Evolutionary conservation across 2,113 vertebrate genomes (phyloP).

Genomic region (Vulpes vulpes): DNA sequence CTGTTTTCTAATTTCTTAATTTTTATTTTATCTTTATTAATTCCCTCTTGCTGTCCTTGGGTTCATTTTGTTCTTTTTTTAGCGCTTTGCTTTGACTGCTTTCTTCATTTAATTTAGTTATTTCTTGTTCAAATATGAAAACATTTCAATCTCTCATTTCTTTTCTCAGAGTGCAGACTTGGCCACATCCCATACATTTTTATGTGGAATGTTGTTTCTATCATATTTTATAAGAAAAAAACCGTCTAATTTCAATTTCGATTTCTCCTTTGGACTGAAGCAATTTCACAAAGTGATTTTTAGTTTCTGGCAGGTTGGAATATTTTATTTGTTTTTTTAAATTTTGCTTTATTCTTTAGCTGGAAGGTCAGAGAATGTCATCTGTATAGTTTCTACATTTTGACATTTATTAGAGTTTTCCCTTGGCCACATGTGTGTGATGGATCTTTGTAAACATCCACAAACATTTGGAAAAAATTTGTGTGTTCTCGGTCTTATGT

Average conservation of each 20-base stretch:
- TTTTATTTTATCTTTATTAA: constrained; percentile 47
- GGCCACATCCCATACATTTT: neutral
- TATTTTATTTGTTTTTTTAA: neutral
- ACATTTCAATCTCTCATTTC: constrained; percentile 52
- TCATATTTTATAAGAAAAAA: neutral
- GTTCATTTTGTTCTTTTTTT: neutral
- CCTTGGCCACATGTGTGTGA: neutral
- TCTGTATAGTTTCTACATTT: neutral
- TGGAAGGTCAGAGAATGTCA: neutral
- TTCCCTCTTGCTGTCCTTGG: neutral
- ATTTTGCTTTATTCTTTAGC: neutral
- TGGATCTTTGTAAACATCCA: neutral
- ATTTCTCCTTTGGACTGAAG: neutral
- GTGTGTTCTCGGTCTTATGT: neutral
- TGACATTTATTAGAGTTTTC: neutral
- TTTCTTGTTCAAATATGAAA: constrained; percentile 58
- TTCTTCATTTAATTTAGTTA: constrained; percentile 24
- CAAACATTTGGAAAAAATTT: neutral
- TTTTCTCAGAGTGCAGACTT: neutral
- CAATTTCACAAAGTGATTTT: neutral
- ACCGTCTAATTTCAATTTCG: neutral
- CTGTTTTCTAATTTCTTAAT: constrained; percentile 33
- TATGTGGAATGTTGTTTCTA: neutral
- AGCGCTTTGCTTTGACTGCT: constrained; percentile 3
- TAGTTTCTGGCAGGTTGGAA: neutral